Conservation (phyloP, 2,113 vertebrate genomes). For the Oreochromis tanganicae region DNA sequence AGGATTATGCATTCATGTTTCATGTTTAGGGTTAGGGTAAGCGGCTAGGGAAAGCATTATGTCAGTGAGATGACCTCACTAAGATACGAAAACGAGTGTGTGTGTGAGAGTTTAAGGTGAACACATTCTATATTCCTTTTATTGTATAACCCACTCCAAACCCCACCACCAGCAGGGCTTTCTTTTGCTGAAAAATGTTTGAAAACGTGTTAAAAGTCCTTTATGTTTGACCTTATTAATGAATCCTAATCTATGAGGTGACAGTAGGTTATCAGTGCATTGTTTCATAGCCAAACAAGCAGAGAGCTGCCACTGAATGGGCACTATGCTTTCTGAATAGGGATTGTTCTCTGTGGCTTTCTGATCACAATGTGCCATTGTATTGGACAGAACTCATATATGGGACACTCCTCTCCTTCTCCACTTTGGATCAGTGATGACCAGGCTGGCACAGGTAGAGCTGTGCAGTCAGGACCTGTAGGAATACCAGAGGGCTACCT, state of each 20-base stretch:
- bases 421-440: constrained; percentile 20
- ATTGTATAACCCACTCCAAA: not conserved
- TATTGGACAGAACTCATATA: constrained; percentile 73
- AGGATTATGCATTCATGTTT: not conserved
- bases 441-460: constrained; percentile 27
- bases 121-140: not conserved
- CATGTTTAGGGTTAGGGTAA: not conserved
- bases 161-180: not conserved
- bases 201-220: not conserved
- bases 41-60: not conserved
- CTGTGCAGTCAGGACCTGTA: not conserved
- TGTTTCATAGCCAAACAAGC: constrained; percentile 61
- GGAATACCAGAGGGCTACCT: not conserved
- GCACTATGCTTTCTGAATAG: constrained; percentile 63
- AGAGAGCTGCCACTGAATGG: constrained; percentile 53
- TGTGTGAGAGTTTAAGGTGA: not conserved
- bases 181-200: not conserved
- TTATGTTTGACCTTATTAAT: not conserved
- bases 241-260: constrained; percentile 38
- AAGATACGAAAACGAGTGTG: not conserved
- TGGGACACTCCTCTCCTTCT: constrained; percentile 57
- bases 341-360: constrained; percentile 65
- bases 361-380: constrained; percentile 75
- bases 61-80: not conserved
- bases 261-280: constrained; percentile 50